Conservation (phyloP, 2,888 invertebrate genomes). For the Synergus gifuensis region DNA sequence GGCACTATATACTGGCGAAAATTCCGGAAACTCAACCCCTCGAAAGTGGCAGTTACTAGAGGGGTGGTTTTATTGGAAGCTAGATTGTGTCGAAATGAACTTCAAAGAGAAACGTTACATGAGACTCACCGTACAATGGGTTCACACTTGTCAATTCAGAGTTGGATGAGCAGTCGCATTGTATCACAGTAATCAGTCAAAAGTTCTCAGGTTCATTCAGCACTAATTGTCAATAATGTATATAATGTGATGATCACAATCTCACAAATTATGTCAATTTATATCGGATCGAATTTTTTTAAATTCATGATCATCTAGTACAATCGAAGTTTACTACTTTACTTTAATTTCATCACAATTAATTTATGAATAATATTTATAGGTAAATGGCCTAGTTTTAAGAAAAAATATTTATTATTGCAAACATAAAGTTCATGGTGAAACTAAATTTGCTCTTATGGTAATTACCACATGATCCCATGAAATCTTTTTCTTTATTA, state of each 20-base stretch:
- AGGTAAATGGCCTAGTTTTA: no score
- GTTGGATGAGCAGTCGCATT: not conserved
- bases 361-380: no score
- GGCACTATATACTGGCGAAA: not conserved
- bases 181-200: constrained; percentile 14
- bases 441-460: no score
- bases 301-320: not conserved
- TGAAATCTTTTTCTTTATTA: no score
- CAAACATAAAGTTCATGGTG: no score
- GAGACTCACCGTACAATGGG: not conserved
- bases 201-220: constrained; percentile 36
- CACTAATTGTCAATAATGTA: constrained; percentile 32
- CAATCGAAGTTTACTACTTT: no score
- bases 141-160: constrained; percentile 15
- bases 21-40: constrained; percentile 27
- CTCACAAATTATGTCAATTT: constrained; percentile 27
- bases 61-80: constrained; percentile 32
- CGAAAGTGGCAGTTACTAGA: constrained; percentile 7
- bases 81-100: constrained; percentile 29
- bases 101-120: constrained; percentile 28
- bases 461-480: no score
- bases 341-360: no score
- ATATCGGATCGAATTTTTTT: not conserved
- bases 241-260: constrained; percentile 21
- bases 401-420: no score